phyloP scores from a whole-genome alignment of 2,797 vertebrate genomes.

The Avahi laniger region DNA sequence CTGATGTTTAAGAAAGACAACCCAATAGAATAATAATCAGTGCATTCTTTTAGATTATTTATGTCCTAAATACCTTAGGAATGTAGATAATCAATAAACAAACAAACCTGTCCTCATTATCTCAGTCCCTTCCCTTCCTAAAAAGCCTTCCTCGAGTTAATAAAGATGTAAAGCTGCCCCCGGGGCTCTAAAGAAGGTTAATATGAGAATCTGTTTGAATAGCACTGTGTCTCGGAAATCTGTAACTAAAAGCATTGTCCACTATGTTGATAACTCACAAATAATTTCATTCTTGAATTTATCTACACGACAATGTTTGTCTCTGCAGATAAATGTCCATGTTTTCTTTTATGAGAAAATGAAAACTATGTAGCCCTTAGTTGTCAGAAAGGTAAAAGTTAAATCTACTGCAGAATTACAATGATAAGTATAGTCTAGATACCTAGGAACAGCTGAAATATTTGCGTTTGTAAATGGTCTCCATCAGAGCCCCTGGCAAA shows the following conservation, averaged over 20 bases:
- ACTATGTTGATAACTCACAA: not conserved
- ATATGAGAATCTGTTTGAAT: not conserved
- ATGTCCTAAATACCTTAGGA: constrained; percentile 49
- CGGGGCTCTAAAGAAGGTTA: not conserved
- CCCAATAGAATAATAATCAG: not conserved
- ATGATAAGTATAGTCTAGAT: not conserved
- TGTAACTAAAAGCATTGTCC: not conserved
- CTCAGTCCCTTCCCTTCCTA: not conserved
- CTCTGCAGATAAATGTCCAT: not conserved
- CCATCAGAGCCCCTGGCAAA: not conserved
- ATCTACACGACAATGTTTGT: not conserved
- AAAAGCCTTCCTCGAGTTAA: constrained; percentile 11
- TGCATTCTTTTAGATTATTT: not conserved
- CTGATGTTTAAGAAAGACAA: constrained; percentile 43
- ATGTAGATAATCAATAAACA: constrained; percentile 71
- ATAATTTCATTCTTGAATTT: not conserved
- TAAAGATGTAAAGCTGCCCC: not conserved
- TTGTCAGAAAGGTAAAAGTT: not conserved
- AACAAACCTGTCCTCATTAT: constrained; percentile 48
- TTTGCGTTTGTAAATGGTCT: not conserved
- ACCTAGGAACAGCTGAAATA: not conserved
- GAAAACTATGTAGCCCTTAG: not conserved
- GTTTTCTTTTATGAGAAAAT: constrained; percentile 42
- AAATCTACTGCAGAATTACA: not conserved
- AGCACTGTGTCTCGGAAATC: not conserved